Evolutionary conservation across 2,113 vertebrate species (phyloP).

Genomic region (Neotoma lepida): DNA sequence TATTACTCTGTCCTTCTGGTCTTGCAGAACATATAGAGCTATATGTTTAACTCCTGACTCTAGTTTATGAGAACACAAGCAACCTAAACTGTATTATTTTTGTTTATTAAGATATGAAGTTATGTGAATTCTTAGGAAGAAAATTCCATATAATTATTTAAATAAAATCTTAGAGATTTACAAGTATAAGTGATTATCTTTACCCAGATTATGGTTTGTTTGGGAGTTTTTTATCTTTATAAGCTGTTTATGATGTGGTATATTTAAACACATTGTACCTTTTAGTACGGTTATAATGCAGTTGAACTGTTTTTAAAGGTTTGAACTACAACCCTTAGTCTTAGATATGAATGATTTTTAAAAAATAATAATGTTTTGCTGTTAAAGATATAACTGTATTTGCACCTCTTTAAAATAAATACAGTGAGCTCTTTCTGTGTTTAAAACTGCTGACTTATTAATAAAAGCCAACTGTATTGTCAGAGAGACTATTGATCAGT

Average conservation of each 20-base stretch:
- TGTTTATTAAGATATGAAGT: conserved; percentile 24
- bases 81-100: neutral
- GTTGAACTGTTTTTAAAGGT: conserved; percentile 22
- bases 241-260: conserved; percentile 17
- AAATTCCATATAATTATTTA: conserved; percentile 39
- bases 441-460: conserved; percentile 40
- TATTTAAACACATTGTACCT: conserved; percentile 40
- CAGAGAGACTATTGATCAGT: conserved; percentile 2
- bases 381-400: neutral
- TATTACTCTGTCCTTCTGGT: neutral
- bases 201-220: conserved; percentile 24
- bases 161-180: conserved; percentile 36
- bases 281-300: neutral
- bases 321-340: neutral
- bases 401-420: conserved; percentile 29
- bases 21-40: conserved; percentile 1
- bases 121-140: neutral
- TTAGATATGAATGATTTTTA: conserved; percentile 16
- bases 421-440: neutral
- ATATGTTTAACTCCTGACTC: neutral
- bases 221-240: conserved; percentile 30
- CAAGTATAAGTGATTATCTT: neutral
- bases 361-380: neutral
- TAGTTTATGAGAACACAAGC: conserved; percentile 33
- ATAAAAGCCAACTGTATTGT: conserved; percentile 22